Percentiles rank a stretch among this genome's conserved stretches.
Conservation (phyloP, 2,888 invertebrate genomes). For the Maniola hyperantus region DNA sequence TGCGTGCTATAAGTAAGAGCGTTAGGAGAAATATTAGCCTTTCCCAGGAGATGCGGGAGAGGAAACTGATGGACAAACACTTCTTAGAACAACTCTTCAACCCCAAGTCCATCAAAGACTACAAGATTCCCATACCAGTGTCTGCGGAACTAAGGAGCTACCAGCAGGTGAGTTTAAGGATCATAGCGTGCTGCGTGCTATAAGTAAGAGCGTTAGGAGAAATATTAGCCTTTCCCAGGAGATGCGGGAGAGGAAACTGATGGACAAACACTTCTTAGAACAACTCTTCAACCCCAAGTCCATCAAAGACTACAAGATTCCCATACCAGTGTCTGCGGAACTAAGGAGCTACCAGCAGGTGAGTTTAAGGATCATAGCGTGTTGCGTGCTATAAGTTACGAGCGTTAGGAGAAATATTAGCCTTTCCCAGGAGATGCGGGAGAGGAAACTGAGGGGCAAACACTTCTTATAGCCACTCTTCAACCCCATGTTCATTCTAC, state of each 20-base stretch:
- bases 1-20: too few relatives aligned
- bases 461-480: slow-evolving; percentile 95
- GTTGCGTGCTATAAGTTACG: too few relatives aligned
- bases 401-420: too few relatives aligned
- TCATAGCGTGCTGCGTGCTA: not conserved
- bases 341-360: slow-evolving; percentile 96
- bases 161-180: slow-evolving; percentile 88
- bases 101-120: slow-evolving; percentile 92
- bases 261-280: slow-evolving; percentile 92
- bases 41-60: slow-evolving; percentile 80
- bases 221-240: slow-evolving; percentile 84
- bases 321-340: slow-evolving; percentile 91
- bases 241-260: slow-evolving; percentile 79
- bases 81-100: slow-evolving; percentile 96
- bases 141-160: slow-evolving; percentile 94
- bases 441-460: slow-evolving; percentile 85
- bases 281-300: slow-evolving; percentile 93
- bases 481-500: slow-evolving; percentile 93
- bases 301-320: slow-evolving; percentile 91
- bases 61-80: slow-evolving; percentile 85
- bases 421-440: slow-evolving; percentile 83
- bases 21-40: slow-evolving; percentile 61
- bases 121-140: slow-evolving; percentile 90
- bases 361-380: slow-evolving; percentile 1
- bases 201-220: too few relatives aligned